Base-by-base conservation (phyloP, 1,140 invertebrate species). In the Coptotermes formosanus region DNA sequence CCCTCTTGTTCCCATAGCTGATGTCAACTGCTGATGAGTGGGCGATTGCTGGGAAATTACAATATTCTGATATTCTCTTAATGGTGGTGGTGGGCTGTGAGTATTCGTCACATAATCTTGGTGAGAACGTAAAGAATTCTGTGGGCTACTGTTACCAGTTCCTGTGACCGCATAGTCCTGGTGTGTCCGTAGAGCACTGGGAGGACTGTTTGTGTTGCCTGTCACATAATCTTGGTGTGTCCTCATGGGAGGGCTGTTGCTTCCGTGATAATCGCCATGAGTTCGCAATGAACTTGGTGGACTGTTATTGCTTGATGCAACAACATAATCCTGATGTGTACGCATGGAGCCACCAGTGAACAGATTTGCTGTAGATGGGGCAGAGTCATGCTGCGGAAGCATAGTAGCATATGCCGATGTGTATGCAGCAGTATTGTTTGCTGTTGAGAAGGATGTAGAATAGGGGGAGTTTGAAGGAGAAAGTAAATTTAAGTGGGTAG, bases 381-480 rank as follows among this genome's bases (percentile, higher is more conserved):
- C 93, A 0, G 92, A 91, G 85, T 95, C 95, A 88, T 95, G 94
- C 30, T 94, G 93, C 48, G 94, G 94, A 32, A 95, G 89, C 89
- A 94, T 94, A 55, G 85, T 75, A 7, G 64, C 87, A 87, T 82
- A 88, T 83, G 88, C 85, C 85, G 59, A 85, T 14, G 87, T 85
- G 86, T 88, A 88, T 2, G 87, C 64, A 11, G 64, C 90, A n/a
- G 89, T 89, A 82, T 90, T 45, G n/a, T 84, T 52, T 90, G 91
- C 82, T 89, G 92, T 86, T 85, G 89, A 85, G 86, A 92, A 91
- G 6, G 93, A 91, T 44, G 92, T 93, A 3, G 94, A 92, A 84
- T 96, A 96, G 1, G 94, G 93, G 75, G 93, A 93, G 55, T 94
- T 92, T 4, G 95, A 93, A 1, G 95, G 94, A 84, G 94, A 95